phyloP scores from a whole-genome alignment of 2,888 invertebrate genomes.

The Willowsia nigromaculata region DNA sequence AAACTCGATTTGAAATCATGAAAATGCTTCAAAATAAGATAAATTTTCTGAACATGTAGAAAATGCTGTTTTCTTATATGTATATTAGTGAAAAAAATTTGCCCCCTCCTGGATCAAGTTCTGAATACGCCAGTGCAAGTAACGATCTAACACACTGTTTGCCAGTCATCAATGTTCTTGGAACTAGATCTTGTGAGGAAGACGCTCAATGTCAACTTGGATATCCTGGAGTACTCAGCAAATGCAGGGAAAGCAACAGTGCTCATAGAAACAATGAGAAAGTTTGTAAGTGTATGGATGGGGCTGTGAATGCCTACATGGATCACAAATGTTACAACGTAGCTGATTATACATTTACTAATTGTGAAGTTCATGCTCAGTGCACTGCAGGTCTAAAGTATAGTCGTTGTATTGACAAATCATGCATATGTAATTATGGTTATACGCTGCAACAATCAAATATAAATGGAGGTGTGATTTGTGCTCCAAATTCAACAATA shows the following conservation, averaged over 20 bases:
- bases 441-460: no score
- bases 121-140: no score
- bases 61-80: no score
- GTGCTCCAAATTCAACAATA: no score
- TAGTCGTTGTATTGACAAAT: background rate
- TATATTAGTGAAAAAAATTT: no score
- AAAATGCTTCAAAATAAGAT: no score
- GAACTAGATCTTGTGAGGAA: background rate
- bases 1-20: no score
- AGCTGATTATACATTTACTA: background rate
- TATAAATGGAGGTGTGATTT: no score
- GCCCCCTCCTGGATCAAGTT: no score
- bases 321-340: background rate
- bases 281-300: background rate
- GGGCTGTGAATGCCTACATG: background rate
- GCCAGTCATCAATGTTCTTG: background rate
- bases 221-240: background rate
- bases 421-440: background rate
- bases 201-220: constrained; percentile 24
- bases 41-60: no score
- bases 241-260: background rate
- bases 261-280: background rate
- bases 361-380: background rate
- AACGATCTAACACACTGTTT: background rate
- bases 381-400: background rate